Evolutionary conservation across 2,888 invertebrate genomes (phyloP), one percentile per base, ranked within the genome.

Genomic region (Protodeltote pygarga): DNA sequence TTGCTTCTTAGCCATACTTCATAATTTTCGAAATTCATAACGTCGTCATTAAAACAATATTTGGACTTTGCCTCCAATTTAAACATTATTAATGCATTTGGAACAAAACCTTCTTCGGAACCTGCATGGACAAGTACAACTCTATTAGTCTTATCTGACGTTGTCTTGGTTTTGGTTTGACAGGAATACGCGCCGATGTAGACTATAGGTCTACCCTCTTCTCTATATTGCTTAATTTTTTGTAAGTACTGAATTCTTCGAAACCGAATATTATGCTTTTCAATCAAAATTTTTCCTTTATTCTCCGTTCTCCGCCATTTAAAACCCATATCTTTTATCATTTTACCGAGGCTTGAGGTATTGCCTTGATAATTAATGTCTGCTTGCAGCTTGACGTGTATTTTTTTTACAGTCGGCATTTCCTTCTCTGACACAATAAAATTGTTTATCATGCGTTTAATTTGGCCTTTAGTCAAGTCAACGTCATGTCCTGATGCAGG

Each of bases 401-500:
- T 29, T 24, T 63, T 63, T 8, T 27, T 37, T n/a, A 75, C 23
- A 4, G 74, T 69, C 0, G 66, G 68, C 1, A 73, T 38, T 32
- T 71, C 69, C 23, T 76, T 72, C 16, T 73, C 45, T 1, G 54
- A 59, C 2, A 35, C 23, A 38, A 78, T 74, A 27, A 66, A 76
- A 44, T 73, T 76, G 24, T 78, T 72, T 5, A 77, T 61, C 16
- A 59, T 65, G n/a, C 71, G 65, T 54, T 65, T 75, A 13, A 77
- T 71, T 0, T 73, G 68, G 2, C 66, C 65, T 45, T 67, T 53
- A 23, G 72, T 65, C 27, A 73, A 73, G 17, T 40, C 52, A 29
- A n/a, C n/a, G n/a, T 73, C 69, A 1, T 71, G 55, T 1, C 39
- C 63, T 2, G 73, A 73, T 0, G 73, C 44, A 6, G 47, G 53